These are phyloP conservation scores for Ceryle rudis DNA, from an alignment of 2,797 vertebrate species.

Conservation along the genomic window DNA sequence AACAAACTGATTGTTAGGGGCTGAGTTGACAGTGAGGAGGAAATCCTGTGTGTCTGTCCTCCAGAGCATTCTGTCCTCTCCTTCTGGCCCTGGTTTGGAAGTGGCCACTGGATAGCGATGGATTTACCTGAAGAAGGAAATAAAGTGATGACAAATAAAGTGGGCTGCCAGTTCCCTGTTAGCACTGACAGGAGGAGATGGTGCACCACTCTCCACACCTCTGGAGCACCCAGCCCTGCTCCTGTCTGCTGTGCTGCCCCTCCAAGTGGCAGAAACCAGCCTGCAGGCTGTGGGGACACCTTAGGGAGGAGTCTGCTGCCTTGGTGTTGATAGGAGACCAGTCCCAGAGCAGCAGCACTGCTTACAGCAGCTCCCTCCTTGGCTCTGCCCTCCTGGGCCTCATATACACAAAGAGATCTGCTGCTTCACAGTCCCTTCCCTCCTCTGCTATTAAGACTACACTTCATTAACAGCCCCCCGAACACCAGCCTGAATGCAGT, in stretches of 20 bases:
- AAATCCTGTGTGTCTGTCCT: background rate
- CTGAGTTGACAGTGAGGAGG: background rate
- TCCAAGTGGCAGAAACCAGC: background rate
- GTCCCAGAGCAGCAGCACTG: background rate
- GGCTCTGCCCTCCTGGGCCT: background rate
- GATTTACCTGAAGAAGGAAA: background rate
- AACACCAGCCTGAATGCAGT: background rate
- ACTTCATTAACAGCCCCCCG: background rate
- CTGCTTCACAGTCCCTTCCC: background rate
- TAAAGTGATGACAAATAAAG: background rate
- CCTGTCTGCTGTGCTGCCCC: background rate
- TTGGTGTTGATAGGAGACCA: background rate
- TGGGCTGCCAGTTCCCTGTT: background rate
- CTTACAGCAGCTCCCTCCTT: background rate
- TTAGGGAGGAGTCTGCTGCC: background rate
- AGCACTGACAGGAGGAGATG: background rate
- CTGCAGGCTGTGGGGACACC: background rate
- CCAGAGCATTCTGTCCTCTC: background rate
- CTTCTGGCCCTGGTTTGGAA: background rate
- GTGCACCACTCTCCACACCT: background rate
- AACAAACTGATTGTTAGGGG: background rate
- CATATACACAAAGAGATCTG: background rate
- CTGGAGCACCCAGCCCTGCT: background rate
- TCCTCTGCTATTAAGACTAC: background rate
- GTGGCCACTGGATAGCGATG: background rate